Evolutionary conservation across 2,113 vertebrate species (phyloP), one percentile per base, ranked within the genome.

Genomic region (Motacilla alba): DNA sequence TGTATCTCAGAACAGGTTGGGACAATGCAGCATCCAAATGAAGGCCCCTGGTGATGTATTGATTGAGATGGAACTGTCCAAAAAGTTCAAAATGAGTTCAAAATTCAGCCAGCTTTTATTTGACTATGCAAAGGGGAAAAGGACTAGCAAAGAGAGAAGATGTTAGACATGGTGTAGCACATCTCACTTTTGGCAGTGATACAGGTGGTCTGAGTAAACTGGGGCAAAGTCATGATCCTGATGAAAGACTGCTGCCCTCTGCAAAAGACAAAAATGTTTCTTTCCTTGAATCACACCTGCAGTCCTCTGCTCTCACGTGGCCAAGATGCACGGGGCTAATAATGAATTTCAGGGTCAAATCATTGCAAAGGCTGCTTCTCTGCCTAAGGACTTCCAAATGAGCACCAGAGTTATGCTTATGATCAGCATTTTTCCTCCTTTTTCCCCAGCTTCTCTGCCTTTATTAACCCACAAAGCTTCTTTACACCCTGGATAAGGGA

Each of bases 21-120:
- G 49, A 53, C 83, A 94, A 95, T 95, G 80, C 30, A 91, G 95
- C 95, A 94, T 77, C 79, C n/a, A 83, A 75, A 95, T 24, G 82
- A 96, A 96, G 91, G 67, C 73, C 47, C 76, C 46, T 79, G 66
- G 92, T 89, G 88, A 97, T 75, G 83, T 47, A 95, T 72, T 82
- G 90, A 95, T 77, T 69, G 94, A 93, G 70, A 95, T 67, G 50
- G 66, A 68, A 43, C 81, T 77, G 75, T 53, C 76, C 87, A 89
- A 89, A 87, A 87, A 90, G 69, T 44, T 44, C 18, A 44, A 18
- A 18, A 46, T 26, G 23, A 39, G 66, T 53, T 80, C 63, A 28
- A 53, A 83, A 88, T 41, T 59, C 35, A 95, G 43, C 13, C 74
- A 95, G 39, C 20, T 92, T 95, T 93, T 84, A 82, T 79, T 50